Conservation (phyloP, 2,113 vertebrate genomes). For the Phasianus colchicus region DNA sequence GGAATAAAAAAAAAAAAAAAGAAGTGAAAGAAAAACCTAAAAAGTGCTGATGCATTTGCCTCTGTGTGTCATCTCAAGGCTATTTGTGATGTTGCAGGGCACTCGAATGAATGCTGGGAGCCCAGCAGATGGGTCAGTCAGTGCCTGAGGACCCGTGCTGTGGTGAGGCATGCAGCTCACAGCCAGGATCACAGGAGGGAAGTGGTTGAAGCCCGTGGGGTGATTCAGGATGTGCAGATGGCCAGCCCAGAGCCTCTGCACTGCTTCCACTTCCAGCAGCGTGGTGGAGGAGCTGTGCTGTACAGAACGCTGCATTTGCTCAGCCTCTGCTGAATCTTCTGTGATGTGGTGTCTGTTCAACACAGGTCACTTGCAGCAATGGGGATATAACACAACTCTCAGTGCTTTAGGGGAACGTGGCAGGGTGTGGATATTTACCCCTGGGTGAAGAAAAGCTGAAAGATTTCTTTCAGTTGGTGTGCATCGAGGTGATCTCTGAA, state of each 20-base stretch:
- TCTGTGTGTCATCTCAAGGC: neutral
- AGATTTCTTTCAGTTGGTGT: neutral
- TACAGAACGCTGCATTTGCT: neutral
- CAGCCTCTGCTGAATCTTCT: neutral
- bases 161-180: fast-evolving
- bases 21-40: neutral
- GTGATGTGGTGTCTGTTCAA: neutral
- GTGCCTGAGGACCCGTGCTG: neutral
- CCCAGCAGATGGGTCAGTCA: neutral
- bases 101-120: fast-evolving
- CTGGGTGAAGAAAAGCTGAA: neutral
- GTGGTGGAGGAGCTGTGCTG: neutral
- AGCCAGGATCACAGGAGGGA: neutral
- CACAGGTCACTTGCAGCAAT: neutral
- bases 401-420: fast-evolving
- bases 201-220: neutral
- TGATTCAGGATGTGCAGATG: neutral
- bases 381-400: too few relatives aligned
- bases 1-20: slow-evolving; percentile 38
- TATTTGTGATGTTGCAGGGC: neutral
- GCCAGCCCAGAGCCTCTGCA: neutral
- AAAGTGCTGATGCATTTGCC: neutral
- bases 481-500: neutral
- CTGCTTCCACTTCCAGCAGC: neutral
- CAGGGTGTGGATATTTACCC: neutral